These are phyloP conservation scores for Brachycybe producta DNA, from an alignment of 2,888 invertebrate genomes.

Conservation along the genomic window DNA sequence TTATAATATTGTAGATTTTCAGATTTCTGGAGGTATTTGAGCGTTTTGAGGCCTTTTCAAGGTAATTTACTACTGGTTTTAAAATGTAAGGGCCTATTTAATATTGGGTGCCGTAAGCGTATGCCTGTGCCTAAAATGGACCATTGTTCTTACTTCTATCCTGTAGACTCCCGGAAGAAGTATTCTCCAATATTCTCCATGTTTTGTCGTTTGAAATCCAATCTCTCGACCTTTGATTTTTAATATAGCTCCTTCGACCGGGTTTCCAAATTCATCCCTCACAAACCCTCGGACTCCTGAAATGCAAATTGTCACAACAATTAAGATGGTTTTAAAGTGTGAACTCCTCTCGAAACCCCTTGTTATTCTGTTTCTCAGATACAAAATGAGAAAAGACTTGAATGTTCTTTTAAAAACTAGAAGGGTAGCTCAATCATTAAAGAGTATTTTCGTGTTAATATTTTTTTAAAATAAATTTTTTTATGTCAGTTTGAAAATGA, in stretches of 20 bases:
- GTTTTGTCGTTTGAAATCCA: conserved; percentile 68
- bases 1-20: too few relatives aligned
- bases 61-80: too few relatives aligned
- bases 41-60: too few relatives aligned
- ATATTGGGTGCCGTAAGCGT: neutral
- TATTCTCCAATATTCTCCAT: conserved; percentile 92
- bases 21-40: too few relatives aligned
- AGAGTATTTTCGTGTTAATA: too few relatives aligned
- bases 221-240: conserved; percentile 71
- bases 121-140: too few relatives aligned
- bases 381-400: too few relatives aligned
- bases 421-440: too few relatives aligned
- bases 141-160: conserved; percentile 51
- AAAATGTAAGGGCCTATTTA: neutral
- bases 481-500: too few relatives aligned
- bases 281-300: conserved; percentile 71
- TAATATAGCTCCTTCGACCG: conserved; percentile 62
- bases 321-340: neutral
- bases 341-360: neutral
- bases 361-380: neutral
- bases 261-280: conserved; percentile 57
- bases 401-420: too few relatives aligned
- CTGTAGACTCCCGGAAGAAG: conserved; percentile 74
- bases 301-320: neutral
- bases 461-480: too few relatives aligned